Evolutionary conservation across 2,797 vertebrate genomes (phyloP), one percentile per base, ranked within the genome.

Genomic region (Lithobates sylvaticus): DNA sequence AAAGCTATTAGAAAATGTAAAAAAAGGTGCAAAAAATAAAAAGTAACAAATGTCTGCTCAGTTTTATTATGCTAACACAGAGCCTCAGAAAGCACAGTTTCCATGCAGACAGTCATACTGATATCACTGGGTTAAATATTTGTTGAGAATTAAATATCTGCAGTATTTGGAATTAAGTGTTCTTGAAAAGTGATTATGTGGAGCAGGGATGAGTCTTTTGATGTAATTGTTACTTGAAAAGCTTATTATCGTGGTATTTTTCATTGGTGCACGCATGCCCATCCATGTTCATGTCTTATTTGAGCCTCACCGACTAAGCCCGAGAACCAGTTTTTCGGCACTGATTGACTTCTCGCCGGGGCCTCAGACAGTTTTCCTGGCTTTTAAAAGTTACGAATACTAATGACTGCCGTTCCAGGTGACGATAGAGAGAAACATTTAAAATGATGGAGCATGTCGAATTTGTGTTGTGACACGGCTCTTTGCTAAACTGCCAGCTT

Each of bases 381-480:
- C 50, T 78, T 79, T 58, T 18, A 64, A 54, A 72, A 7, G 15
- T 34, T 36, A 32, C 47, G 68, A 44, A 61, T 64, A 13, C 26
- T 64, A 79, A 85, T 85, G 67, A 65, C 72, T 85, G 76, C 69
- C 29, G 26, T 50, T 80, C 68, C 36, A 74, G 58, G 77, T 80
- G 58, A 68, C 16, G 39, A 74, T 39, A 65, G 50, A 32, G 70
- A 80, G 36, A 34, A 74, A 74, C 54, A 73, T 73, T 73, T 54
- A 75, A 44, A 76, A 70, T 81, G 78, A 75, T 76, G 73, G 50
- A 80, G 34, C 61, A 39, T 69, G 84, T 76, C 32, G 10, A 73
- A 75, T 69, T 34, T 75, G 71, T 81, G 78, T 81, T 86, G 65
- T 76, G 78, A 76, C 78, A 86, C 39, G 39, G 71, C 32, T 54